phyloP scores from a whole-genome alignment of 1,140 invertebrate species.

The Nymphalis io region DNA sequence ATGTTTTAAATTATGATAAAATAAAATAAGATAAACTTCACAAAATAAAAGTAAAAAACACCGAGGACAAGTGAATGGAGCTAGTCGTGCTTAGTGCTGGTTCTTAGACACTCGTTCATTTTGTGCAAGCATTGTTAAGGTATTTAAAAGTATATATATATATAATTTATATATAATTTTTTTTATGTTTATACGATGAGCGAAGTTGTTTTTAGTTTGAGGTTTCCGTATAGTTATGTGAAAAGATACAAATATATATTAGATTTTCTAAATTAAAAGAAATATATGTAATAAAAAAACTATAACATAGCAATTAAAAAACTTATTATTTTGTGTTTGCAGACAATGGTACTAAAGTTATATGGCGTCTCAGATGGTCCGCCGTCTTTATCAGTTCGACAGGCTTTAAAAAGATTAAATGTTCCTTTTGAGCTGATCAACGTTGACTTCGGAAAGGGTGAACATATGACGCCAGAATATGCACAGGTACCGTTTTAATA shows the following conservation, averaged over 20 bases:
- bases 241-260: too few species aligned
- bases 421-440: slow-evolving; percentile 84
- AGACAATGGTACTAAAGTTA: slow-evolving; percentile 81
- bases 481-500: slow-evolving; percentile 79
- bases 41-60: not conserved
- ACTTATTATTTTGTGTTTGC: not conserved
- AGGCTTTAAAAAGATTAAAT: slow-evolving; percentile 83
- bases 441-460: slow-evolving; percentile 85
- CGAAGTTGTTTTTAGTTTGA: too few species aligned
- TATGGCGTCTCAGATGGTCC: slow-evolving; percentile 88
- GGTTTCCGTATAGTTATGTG: too few species aligned
- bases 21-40: not conserved
- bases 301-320: not conserved
- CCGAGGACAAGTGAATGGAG: slow-evolving; percentile 5
- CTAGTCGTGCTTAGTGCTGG: slow-evolving; percentile 1
- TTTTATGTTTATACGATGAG: too few species aligned
- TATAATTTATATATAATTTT: too few species aligned
- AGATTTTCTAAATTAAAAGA: too few species aligned
- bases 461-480: slow-evolving; percentile 87
- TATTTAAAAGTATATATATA: not conserved
- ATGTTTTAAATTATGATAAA: not conserved
- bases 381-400: slow-evolving; percentile 86
- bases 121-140: not conserved
- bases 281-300: too few species aligned
- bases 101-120: not conserved